These are phyloP conservation scores for Stenodera caucasica DNA, from an alignment of 2,888 invertebrate species.

Conservation along the genomic window DNA sequence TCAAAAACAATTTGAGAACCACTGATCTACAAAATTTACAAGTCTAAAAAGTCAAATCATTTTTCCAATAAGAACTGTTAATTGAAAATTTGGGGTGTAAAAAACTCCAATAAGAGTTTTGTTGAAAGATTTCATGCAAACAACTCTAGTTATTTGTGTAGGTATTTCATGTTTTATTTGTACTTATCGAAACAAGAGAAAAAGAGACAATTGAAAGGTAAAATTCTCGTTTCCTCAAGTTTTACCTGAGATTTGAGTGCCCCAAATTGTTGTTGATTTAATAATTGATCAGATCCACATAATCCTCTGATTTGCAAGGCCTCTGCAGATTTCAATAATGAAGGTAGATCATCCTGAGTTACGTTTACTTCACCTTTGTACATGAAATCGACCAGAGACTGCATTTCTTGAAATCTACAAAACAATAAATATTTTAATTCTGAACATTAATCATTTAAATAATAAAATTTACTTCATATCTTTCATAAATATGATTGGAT, in stretches of 20 bases:
- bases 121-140: no score
- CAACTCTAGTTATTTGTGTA: no score
- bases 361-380: constrained; percentile 89
- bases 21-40: no score
- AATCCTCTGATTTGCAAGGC: constrained; percentile 79
- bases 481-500: constrained; percentile 81
- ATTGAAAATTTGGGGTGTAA: no score
- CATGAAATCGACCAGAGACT: constrained; percentile 87
- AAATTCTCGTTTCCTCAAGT: no score
- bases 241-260: constrained; percentile 43
- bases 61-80: no score
- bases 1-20: not conserved
- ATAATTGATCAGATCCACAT: constrained; percentile 55
- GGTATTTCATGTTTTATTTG: no score
- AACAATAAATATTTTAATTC: constrained; percentile 12
- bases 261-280: constrained; percentile 52
- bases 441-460: not conserved
- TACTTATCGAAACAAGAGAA: no score
- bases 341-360: constrained; percentile 79
- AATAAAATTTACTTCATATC: constrained; percentile 66
- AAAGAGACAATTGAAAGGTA: no score
- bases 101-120: no score
- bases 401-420: constrained; percentile 75
- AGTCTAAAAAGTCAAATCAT: no score
- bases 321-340: constrained; percentile 80